phyloP scores from a whole-genome alignment of 2,113 vertebrate species.

The Phycodurus eques region DNA sequence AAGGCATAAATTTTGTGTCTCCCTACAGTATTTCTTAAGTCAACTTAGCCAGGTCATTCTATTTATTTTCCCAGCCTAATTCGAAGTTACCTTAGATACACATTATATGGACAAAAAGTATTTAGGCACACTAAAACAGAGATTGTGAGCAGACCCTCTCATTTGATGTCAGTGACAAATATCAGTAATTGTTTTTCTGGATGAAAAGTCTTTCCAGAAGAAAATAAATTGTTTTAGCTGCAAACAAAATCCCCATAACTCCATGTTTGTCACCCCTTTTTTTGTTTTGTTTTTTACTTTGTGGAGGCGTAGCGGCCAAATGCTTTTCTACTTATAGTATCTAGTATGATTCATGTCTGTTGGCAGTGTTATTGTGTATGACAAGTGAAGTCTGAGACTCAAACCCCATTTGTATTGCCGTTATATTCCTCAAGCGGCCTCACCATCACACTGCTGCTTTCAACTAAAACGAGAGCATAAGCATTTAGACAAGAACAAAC shows the following conservation, averaged over 20 bases:
- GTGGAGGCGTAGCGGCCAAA: not conserved
- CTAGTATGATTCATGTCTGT: not conserved
- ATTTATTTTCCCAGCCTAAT: too few species aligned
- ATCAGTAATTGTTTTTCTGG: not conserved
- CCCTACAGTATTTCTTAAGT: too few species aligned
- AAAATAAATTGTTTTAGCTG: too few species aligned
- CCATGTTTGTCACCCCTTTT: not conserved
- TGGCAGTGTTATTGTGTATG: conserved; percentile 1
- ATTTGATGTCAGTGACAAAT: too few species aligned
- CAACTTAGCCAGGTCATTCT: too few species aligned
- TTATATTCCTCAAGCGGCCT: conserved; percentile 14
- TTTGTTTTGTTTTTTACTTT: not conserved
- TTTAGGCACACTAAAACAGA: too few species aligned
- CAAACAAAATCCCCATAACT: too few species aligned
- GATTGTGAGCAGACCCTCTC: too few species aligned
- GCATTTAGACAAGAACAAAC: conserved; percentile 43
- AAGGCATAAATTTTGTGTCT: too few species aligned
- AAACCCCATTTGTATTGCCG: not conserved
- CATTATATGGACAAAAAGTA: too few species aligned
- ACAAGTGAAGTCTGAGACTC: conserved; percentile 7
- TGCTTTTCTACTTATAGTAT: not conserved
- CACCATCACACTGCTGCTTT: conserved; percentile 17
- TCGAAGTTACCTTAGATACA: too few species aligned
- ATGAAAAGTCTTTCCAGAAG: not conserved
- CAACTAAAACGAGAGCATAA: conserved; percentile 30